phyloP scores from a whole-genome alignment of 2,113 vertebrate genomes.

The Plecturocebus donacophilus region DNA sequence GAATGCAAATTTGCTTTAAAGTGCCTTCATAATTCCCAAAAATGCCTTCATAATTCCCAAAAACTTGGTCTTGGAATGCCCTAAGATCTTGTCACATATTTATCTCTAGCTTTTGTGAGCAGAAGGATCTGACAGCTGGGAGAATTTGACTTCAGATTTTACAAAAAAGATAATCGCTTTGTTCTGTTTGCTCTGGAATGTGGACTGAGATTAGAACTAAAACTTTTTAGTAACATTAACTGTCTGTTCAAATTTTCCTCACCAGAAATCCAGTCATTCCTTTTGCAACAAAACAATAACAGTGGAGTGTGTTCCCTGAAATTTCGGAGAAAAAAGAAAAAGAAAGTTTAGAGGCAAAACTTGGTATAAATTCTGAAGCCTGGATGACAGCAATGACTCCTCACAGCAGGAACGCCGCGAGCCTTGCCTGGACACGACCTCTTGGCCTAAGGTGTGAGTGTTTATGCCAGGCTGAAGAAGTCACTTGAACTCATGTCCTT shows the following conservation, averaged over 20 bases:
- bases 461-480: constrained; percentile 79
- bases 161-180: no score
- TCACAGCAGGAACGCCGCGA: constrained; percentile 74
- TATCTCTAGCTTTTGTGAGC: not conserved
- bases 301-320: not conserved
- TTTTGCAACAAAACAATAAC: not conserved
- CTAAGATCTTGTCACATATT: not conserved
- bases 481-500: constrained; percentile 62
- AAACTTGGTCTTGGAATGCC: not conserved
- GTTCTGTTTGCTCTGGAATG: not conserved
- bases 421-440: constrained; percentile 47
- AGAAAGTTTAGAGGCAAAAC: constrained; percentile 50
- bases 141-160: not conserved
- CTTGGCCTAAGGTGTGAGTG: constrained; percentile 68
- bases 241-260: not conserved
- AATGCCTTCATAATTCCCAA: not conserved
- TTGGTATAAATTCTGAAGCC: constrained; percentile 59
- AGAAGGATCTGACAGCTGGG: not conserved
- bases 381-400: constrained; percentile 60
- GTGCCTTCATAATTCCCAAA: not conserved
- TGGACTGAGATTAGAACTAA: not conserved
- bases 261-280: constrained; percentile 6
- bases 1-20: not conserved
- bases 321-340: not conserved
- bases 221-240: not conserved